Percentiles rank a stretch among this genome's conserved stretches.
phyloP scores from a whole-genome alignment of 2,888 invertebrate genomes.

The Pristionchus maxplancki region DNA sequence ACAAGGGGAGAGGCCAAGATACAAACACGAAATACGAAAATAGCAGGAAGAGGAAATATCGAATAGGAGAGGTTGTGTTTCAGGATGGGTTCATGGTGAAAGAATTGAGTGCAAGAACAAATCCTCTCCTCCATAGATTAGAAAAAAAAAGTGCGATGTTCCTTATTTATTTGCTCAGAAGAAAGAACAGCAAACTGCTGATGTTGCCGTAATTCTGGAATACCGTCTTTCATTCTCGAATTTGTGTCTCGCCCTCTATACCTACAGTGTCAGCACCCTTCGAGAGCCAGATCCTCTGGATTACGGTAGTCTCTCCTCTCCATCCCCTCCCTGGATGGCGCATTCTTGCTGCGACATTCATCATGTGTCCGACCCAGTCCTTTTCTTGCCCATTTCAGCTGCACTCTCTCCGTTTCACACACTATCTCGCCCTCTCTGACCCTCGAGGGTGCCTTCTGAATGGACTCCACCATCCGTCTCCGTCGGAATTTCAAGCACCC shows the following conservation, averaged over 20 bases:
- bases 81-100: not conserved
- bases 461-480: no score
- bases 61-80: not conserved
- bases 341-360: no score
- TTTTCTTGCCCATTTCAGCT: not conserved
- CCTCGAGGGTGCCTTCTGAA: not conserved
- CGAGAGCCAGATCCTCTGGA: no score
- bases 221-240: not conserved
- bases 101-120: no score
- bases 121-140: no score
- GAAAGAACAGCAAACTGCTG: no score
- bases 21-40: not conserved
- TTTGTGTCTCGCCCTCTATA: no score
- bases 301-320: not conserved
- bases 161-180: no score
- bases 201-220: not conserved
- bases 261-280: no score
- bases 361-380: not conserved
- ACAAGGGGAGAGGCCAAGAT: slow-evolving; percentile 52
- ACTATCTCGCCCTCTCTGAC: not conserved
- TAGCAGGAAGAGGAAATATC: not conserved
- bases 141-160: no score
- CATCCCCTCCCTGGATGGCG: not conserved
- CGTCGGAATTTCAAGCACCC: not conserved
- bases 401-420: not conserved